Evolutionary conservation across 2,113 vertebrate genomes (phyloP), one percentile per base, ranked within the genome.

Genomic region (Hemichromis elongatus): DNA sequence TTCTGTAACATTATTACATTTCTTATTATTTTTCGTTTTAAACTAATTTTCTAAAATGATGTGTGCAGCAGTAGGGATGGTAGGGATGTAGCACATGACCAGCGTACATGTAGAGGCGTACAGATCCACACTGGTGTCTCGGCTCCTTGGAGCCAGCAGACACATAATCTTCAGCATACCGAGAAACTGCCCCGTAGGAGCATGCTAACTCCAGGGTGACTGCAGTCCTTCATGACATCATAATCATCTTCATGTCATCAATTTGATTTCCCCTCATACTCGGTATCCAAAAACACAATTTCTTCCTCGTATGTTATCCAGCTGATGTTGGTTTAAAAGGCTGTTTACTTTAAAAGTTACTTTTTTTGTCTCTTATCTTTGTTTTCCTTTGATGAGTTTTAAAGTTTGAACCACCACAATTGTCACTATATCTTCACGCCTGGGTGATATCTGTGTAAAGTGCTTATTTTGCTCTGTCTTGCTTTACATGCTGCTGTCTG

Each of bases 401-500:
- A 7, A 80, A 73, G 57, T 90, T 50, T 85, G 5, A 85, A 52
- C 79, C 14, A 24, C 53, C 7, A 79, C 66, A 55, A 54, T 57
- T 63, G 68, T 79, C 18, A 18, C 42, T 87, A 10, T 87, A 33
- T 77, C 63, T 86, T 84, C 56, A 57, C 21, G 19, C 33, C n/a
- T 63, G 40, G 56, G 56, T 88, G 45, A 79, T 86, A 80, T 86
- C 55, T 75, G 79, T 82, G 84, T 78, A 55, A 81, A 80, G 50
- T 85, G 50, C 80, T 84, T 89, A 28, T 57, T 82, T 85, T 77
- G 59, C 79, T 87, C 37, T 77, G 66, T 80, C 11, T 84, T 82
- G 80, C 53, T 87, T 86, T 87, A 73, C 57, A 57, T 88, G 84
- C 81, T 79, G 80, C 33, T 86, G 53, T 90, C 9, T 79, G 81